Evolutionary conservation across 2,113 vertebrate genomes (phyloP), one percentile per base, ranked within the genome.

Genomic region (Diadophis punctatus): DNA sequence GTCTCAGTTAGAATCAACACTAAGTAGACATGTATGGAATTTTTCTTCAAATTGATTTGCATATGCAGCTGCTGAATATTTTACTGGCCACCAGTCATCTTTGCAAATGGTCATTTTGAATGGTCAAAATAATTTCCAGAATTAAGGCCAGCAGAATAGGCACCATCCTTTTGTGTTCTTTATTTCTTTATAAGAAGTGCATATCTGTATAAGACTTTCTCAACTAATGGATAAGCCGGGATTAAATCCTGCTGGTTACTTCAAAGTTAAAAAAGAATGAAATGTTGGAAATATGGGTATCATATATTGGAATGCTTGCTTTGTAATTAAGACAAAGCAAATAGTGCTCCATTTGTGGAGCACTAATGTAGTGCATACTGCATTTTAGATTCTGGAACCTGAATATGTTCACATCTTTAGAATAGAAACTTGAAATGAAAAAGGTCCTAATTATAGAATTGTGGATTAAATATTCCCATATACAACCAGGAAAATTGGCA

Each of bases 201-300:
- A 30, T 89, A 60, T 90, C 0, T 90, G 3, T 85, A 43, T 90
- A 60, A 1, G 8, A 2, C 53, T 90, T 49, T 18, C 91, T 52
- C 90, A 90, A 39, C 51, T 56, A 91, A 88, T 63, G 90, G 25
- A 53, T 94, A 89, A 94, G 80, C 9, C 1, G 68, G 9, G 53
- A 22, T 27, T 90, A 93, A 88, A 92, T 8, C 12, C 85, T 1
- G 1, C 10, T 92, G 4, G 87, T 43, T 84, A 89, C 89, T 87
- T 89, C 84, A 90, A 25, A 88, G 14, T 2, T n/a, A 87, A 3
- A 86, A 86, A 58, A 84, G 60, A 89, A 89, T 85, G 68, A 88
- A 90, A 60, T 34, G 52, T 88, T 49, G 85, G 52, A 91, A 95
- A 20, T 86, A 87, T 8, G 20, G 25, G 10, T 11, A 43, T 20